These are phyloP conservation scores for Silurus glanis DNA, from an alignment of 2,113 vertebrate genomes.

Conservation along the genomic window DNA sequence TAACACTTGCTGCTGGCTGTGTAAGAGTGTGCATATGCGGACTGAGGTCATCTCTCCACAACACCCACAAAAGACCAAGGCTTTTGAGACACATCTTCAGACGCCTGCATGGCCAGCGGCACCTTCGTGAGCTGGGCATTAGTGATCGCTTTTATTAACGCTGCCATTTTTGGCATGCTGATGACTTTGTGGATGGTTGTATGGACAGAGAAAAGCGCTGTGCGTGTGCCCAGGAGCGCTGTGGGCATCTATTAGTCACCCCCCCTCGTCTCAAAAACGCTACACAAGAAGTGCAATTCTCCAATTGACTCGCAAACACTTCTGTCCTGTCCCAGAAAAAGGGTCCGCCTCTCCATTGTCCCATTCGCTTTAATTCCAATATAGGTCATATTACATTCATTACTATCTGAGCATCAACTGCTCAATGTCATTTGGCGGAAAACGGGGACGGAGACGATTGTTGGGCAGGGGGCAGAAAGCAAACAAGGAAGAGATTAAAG, in stretches of 20 bases:
- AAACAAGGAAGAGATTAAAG: constrained; percentile 78
- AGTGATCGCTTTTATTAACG: constrained; percentile 87
- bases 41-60: constrained; percentile 79
- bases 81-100: constrained; percentile 79
- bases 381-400: constrained; percentile 84
- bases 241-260: constrained; percentile 72
- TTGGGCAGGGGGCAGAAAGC: constrained; percentile 41
- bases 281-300: constrained; percentile 81
- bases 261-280: constrained; percentile 55
- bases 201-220: constrained; percentile 77
- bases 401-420: constrained; percentile 73
- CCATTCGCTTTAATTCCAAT: constrained; percentile 79
- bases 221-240: constrained; percentile 72
- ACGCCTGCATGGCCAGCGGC: constrained; percentile 86
- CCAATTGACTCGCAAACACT: constrained; percentile 78
- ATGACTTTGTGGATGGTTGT: constrained; percentile 75
- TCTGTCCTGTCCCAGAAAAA: constrained; percentile 66
- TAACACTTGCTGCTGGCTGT: constrained; percentile 75
- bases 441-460: background rate
- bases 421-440: constrained; percentile 83
- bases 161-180: constrained; percentile 85
- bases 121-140: constrained; percentile 85
- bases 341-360: constrained; percentile 64
- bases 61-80: constrained; percentile 84
- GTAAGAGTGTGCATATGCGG: constrained; percentile 76